Evolutionary conservation across 1,140 invertebrate genomes (phyloP).

Genomic region (Steinernema feltiae): DNA sequence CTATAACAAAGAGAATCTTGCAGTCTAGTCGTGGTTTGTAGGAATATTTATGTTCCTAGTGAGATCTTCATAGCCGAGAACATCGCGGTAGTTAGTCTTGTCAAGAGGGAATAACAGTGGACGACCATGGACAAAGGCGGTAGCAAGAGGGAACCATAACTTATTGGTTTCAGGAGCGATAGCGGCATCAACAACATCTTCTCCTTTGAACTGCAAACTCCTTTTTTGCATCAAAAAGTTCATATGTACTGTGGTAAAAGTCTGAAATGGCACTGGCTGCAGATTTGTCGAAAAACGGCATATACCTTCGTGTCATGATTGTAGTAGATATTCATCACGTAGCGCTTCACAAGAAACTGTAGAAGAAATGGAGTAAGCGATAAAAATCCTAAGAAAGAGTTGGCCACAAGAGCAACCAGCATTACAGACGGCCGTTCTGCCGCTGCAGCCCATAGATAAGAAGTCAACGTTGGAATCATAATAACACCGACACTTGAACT

Average conservation of each 20-base stretch:
- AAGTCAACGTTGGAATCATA: constrained; percentile 42
- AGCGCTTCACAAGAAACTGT: constrained; percentile 46
- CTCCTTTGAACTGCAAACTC: not conserved
- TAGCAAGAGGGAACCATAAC: not conserved
- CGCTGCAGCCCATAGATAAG: constrained; percentile 28
- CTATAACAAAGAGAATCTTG: not conserved
- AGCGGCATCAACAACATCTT: constrained; percentile 5
- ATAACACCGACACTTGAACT: constrained; percentile 44
- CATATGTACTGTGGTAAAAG: not conserved
- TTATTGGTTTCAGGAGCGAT: not conserved
- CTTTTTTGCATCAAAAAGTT: not conserved
- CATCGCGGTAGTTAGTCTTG: not conserved
- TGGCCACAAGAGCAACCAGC: constrained; percentile 39
- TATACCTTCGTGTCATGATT: constrained; percentile 35
- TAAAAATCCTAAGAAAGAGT: constrained; percentile 41
- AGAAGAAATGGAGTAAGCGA: constrained; percentile 43
- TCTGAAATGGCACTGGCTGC: not conserved
- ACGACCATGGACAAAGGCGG: not conserved
- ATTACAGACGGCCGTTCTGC: constrained; percentile 34
- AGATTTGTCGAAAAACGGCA: not conserved
- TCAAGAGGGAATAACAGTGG: not conserved
- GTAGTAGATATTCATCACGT: constrained; percentile 46
- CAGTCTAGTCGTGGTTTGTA: not conserved
- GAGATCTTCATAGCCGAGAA: not conserved
- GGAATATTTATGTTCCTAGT: not conserved